These are phyloP conservation scores for Nasonovia ribisnigri DNA, from an alignment of 2,888 invertebrate species.

Conservation along the genomic window DNA sequence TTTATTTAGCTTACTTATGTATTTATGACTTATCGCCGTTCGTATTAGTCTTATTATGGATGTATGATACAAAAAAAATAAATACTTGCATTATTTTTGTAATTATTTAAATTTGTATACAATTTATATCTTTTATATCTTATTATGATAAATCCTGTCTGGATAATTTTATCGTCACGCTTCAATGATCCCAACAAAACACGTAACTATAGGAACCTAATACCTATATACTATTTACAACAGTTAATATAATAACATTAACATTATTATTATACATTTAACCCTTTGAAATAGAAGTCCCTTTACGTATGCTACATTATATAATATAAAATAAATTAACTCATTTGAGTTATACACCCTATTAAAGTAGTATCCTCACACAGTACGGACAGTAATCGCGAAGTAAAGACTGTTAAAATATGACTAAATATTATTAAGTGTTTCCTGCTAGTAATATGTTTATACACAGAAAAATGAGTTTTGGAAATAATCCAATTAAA, in stretches of 20 bases:
- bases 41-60: too few relatives aligned
- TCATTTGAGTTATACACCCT: background rate
- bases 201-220: background rate
- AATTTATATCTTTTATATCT: background rate
- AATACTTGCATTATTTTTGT: background rate
- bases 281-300: background rate
- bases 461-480: background rate
- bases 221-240: background rate
- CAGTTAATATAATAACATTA: background rate
- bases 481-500: slow-evolving; percentile 39
- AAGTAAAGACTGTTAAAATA: background rate
- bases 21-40: too few relatives aligned
- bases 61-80: too few relatives aligned
- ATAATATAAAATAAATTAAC: slow-evolving; percentile 16
- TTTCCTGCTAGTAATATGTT: background rate
- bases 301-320: background rate
- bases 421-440: slow-evolving; percentile 13
- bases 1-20: too few relatives aligned
- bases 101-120: background rate
- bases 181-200: background rate
- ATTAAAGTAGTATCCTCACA: background rate
- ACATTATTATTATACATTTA: background rate
- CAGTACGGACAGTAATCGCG: background rate
- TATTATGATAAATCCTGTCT: background rate
- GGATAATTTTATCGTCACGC: background rate